A percentile compares a stretch with the other conserved stretches of the same genome.
Conservation (phyloP, 2,113 vertebrate species). For the Sarotherodon lohbergeri region DNA sequence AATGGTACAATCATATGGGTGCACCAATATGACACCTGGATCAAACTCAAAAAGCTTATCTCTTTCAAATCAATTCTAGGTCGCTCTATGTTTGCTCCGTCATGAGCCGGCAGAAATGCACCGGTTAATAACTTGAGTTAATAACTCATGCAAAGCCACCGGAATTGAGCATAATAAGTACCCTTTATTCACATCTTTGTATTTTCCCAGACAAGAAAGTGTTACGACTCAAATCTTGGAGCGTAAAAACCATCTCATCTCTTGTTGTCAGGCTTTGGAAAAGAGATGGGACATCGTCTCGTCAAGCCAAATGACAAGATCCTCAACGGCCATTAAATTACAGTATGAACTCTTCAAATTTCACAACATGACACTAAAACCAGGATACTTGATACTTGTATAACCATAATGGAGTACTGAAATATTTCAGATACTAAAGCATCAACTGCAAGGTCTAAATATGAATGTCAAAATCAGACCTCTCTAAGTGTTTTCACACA, state of each 20-base stretch:
- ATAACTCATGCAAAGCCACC: background rate
- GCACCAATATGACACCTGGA: background rate
- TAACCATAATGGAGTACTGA: background rate
- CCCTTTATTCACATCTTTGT: background rate
- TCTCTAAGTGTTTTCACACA: background rate
- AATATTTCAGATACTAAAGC: background rate
- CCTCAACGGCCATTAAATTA: background rate
- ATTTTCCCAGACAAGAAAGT: background rate
- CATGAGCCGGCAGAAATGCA: background rate
- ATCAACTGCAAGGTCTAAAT: background rate
- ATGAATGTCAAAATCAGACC: background rate
- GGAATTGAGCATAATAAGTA: background rate
- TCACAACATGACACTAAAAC: background rate
- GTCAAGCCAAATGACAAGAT: background rate
- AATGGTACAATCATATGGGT: background rate
- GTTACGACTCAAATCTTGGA: background rate
- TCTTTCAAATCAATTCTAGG: background rate
- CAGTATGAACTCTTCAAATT: background rate
- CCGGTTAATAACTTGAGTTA: background rate
- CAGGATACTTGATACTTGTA: background rate
- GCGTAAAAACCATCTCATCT: background rate
- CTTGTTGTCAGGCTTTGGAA: background rate
- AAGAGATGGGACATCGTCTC: background rate
- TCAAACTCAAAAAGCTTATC: background rate
- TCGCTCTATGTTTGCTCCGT: background rate